These are phyloP conservation scores for Rhinopomastus cyanomelas DNA, from an alignment of 2,113 vertebrate genomes.

Conservation along the genomic window DNA sequence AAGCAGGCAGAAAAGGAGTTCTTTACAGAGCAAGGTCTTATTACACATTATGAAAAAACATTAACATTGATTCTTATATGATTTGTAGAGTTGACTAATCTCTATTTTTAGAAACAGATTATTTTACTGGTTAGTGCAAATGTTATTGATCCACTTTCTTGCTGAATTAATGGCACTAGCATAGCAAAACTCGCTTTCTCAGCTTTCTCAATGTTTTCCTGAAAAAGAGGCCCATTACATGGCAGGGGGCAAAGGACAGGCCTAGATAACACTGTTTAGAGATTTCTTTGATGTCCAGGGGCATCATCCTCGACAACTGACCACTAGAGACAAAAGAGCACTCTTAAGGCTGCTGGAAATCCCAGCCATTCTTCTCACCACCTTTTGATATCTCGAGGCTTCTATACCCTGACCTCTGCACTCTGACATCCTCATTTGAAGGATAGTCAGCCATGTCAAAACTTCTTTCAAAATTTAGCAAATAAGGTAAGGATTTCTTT, in stretches of 20 bases:
- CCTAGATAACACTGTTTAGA: conserved; percentile 81
- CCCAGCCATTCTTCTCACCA: conserved; percentile 67
- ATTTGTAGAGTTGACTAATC: neutral
- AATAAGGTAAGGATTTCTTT: conserved; percentile 33
- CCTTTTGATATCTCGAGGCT: conserved; percentile 65
- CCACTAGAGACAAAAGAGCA: conserved; percentile 78
- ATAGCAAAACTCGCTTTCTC: conserved; percentile 25
- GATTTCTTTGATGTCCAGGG: conserved; percentile 84
- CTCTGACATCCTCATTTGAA: conserved; percentile 63
- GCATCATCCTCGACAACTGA: conserved; percentile 64
- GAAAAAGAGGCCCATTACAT: conserved; percentile 64
- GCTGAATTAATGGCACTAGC: conserved; percentile 37
- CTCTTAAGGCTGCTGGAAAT: conserved; percentile 49
- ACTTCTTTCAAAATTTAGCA: conserved; percentile 54
- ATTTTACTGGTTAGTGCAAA: conserved; percentile 6
- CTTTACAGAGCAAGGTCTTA: neutral
- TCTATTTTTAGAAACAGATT: conserved; percentile 26
- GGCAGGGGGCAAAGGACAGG: conserved; percentile 77
- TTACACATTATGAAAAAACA: neutral
- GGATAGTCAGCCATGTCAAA: conserved; percentile 53
- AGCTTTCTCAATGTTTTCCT: conserved; percentile 59
- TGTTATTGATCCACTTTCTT: conserved; percentile 28
- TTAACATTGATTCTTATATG: neutral
- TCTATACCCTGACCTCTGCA: conserved; percentile 74
- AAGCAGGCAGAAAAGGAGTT: neutral